Evolutionary conservation across 2,888 invertebrate species (phyloP).

Genomic region (Trissonchulus latispiculum): DNA sequence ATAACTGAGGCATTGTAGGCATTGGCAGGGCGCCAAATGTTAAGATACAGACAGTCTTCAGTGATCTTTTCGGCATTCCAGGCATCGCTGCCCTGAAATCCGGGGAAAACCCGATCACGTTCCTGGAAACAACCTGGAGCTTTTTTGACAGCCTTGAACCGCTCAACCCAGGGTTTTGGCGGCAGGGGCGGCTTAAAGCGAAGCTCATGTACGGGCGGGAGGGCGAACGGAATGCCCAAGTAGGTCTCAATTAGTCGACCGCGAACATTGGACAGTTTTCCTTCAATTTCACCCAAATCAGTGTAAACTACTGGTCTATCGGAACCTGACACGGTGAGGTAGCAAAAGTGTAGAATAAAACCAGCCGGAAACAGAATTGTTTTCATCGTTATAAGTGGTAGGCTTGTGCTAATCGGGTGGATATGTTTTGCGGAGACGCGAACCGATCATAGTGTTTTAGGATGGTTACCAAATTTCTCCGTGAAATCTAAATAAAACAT

Average conservation of each 20-base stretch:
- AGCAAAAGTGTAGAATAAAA: too few relatives aligned
- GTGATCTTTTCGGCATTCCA: conserved; percentile 86
- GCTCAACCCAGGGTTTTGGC: background rate
- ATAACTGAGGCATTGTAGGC: conserved; percentile 37
- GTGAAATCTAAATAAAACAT: too few relatives aligned
- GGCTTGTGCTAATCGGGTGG: too few relatives aligned
- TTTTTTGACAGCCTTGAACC: background rate
- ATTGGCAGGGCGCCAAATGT: conserved; percentile 67
- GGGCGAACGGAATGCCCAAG: conserved; percentile 21
- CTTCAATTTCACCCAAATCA: background rate
- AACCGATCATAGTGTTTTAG: too few relatives aligned
- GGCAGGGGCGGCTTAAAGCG: conserved; percentile 18
- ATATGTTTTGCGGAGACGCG: too few relatives aligned
- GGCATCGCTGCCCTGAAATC: conserved; percentile 63
- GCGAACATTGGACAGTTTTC: background rate
- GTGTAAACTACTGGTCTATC: background rate
- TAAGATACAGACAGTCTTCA: conserved; percentile 90
- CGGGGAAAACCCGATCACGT: conserved; percentile 32
- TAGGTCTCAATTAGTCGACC: background rate
- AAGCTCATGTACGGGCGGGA: conserved; percentile 15
- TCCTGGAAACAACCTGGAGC: conserved; percentile 8
- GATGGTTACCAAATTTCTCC: too few relatives aligned
- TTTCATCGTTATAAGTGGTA: too few relatives aligned
- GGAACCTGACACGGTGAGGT: too few relatives aligned
- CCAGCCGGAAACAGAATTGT: too few relatives aligned